These are phyloP conservation scores for Amblyteles armatorius DNA, from an alignment of 2,888 invertebrate species.

Conservation along the genomic window DNA sequence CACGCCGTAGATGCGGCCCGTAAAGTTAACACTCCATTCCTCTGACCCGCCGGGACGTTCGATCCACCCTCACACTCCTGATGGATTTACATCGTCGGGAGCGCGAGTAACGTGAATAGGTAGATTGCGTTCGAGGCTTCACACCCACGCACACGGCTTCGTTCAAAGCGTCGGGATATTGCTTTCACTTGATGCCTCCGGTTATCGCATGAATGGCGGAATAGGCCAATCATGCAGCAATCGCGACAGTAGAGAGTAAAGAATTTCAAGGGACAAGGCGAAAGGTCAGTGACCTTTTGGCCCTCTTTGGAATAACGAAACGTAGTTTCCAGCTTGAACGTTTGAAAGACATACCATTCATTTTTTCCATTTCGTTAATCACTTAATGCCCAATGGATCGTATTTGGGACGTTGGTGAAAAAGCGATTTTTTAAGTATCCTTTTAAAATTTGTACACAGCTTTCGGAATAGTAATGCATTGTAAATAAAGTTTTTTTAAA, in stretches of 20 bases:
- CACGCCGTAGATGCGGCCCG: background rate
- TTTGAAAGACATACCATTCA: background rate
- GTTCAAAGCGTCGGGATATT: background rate
- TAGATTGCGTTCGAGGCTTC: background rate
- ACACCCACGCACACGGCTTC: background rate
- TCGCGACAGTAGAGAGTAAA: background rate
- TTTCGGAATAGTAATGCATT: too few species aligned
- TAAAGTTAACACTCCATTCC: conserved; percentile 33
- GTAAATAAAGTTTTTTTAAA: too few species aligned
- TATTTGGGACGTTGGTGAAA: too few species aligned
- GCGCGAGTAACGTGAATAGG: conserved; percentile 1
- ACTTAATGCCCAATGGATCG: too few species aligned
- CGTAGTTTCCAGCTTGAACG: background rate
- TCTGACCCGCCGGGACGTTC: conserved; percentile 13
- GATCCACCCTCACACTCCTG: background rate
- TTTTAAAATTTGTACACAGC: too few species aligned
- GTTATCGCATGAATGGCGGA: background rate
- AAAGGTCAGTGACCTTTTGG: background rate
- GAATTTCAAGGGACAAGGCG: background rate
- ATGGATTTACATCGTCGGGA: background rate
- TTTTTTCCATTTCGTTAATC: too few species aligned
- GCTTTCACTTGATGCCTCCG: conserved; percentile 3
- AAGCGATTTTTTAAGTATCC: too few species aligned
- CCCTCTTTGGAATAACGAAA: background rate
- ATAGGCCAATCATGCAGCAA: background rate